Base-by-base conservation (phyloP, 92 coral and sea anemone genomes). In the Umimayanthus chanpuru region DNA sequence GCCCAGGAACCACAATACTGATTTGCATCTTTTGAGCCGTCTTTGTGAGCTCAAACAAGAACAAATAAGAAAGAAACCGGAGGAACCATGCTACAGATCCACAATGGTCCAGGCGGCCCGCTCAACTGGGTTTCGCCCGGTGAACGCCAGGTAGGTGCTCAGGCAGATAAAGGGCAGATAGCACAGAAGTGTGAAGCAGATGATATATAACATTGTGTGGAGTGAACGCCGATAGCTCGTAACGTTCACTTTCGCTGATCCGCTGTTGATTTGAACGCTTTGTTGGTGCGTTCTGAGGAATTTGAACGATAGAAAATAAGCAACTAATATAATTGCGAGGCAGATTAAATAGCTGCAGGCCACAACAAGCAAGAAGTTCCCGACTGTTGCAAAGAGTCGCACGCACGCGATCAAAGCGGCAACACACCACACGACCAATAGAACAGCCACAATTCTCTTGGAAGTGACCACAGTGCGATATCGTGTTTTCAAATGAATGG, bases 331-430 rank as follows among this genome's bases (percentile, higher is more conserved):
- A 25, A n/a, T 29, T 25, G 74, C 74, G 14, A 70, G 74, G 74
- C 74, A 70, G 36, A 70, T 15, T 29, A 70, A 25, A 23, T 70
- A 70, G 36, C 74, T 70, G 74, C 2, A 25, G 21, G 74, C 74
- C 14, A n/a, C 36, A n/a, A 14, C 74, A 8, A 70, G 74, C 74
- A 70, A 25, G 32, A 70, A 70, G 21, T 56, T 56, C 3, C 74
- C 74, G 12, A 70, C 74, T 70, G 74, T 70, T 70, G 74, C 74
- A 70, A 70, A 70, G 74, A 70, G 74, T n/a, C 74, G 74, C 74
- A 25, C 38, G 32, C 39, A 23, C 6, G 74, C 74, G 38, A 38
- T 3, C 9, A 74, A 9, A 11, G 44, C 41, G 79, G 79, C 78
- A 18, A 74, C 78, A 74, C 20, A 23, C 78, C 41, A 74, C 43